phyloP scores from a whole-genome alignment of 2,113 vertebrate genomes.

The Syngnathus floridae region DNA sequence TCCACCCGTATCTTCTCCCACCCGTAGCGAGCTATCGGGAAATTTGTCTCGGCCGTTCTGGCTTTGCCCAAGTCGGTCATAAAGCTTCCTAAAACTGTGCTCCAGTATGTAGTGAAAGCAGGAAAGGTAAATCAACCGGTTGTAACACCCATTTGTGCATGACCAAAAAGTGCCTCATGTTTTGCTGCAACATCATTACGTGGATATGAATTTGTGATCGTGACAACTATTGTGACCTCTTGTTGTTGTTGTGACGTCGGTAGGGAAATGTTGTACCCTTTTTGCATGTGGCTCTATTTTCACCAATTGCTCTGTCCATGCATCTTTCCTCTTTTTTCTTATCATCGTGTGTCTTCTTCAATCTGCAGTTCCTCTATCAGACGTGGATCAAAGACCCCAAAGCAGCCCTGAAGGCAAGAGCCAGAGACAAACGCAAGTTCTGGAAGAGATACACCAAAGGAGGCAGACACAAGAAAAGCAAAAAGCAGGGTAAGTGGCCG shows the following conservation, averaged over 20 bases:
- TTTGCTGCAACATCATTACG: neutral
- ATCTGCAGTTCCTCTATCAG: conserved; percentile 88
- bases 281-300: neutral
- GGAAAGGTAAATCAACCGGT: conserved; percentile 82
- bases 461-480: conserved; percentile 63
- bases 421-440: conserved; percentile 79
- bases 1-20: conserved; percentile 17
- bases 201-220: neutral
- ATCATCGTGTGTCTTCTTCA: conserved; percentile 18
- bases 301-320: neutral
- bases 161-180: conserved; percentile 48
- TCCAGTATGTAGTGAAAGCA: conserved; percentile 95
- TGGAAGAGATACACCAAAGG: conserved; percentile 73
- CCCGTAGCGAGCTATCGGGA: conserved; percentile 95
- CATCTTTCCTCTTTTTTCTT: no score
- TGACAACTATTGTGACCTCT: neutral
- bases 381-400: conserved; percentile 97
- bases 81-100: conserved; percentile 98
- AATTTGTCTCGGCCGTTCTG: conserved; percentile 95
- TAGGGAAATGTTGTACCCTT: neutral
- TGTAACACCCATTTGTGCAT: conserved; percentile 39
- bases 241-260: neutral
- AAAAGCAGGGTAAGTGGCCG: conserved; percentile 73
- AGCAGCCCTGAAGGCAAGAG: conserved; percentile 81
- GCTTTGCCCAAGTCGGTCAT: conserved; percentile 98